Base-by-base conservation (phyloP, 2,797 vertebrate species). In the Sebastes minor region DNA sequence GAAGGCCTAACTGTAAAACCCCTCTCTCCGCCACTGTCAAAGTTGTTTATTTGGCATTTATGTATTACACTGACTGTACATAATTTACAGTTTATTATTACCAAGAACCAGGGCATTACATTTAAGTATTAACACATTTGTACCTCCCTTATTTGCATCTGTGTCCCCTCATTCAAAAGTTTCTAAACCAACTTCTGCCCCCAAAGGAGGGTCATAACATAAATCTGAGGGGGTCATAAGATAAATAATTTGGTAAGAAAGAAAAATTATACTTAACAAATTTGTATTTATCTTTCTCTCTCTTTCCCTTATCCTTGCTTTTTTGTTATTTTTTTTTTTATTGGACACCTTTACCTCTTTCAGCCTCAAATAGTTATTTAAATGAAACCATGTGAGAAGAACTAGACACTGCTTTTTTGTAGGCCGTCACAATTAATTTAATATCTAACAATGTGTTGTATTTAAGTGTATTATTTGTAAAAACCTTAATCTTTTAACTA, bases 1-100 rank as follows among this genome's bases (percentile, higher is more conserved):
- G 0, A 42, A 42, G 38, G 38, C 38, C 38, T 42, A 42, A 42
- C 38, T 42, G 38, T 42, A 42, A 42, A 42, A 42, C 38, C 38
- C 38, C 16, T 0, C n/a, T 0, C 38, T 16, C 38, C 6, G 3
- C 38, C 38, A 16, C 38, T 3, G 38, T 42, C 14, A 16, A 42
- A n/a, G 28, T 55, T 33, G 28, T 33, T 53, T 23, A 16, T 55
- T 55, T 69, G 30, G 52, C 30, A 6, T 18, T 56, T 12, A 16
- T 68, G 13, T 33, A 30, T 68, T 6, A 69, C 8, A 9, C 13
- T 32, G 49, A 55, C 9, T 55, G 30, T 53, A 6, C 14, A 23
- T 32, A 18, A 22, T 0, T 28, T 0, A 6, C 30, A 56, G 1
- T 35, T 56, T 57, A 20, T 59, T 2, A 7, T 27, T 14, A 25